Evolutionary conservation across 2,888 invertebrate genomes (phyloP).

Genomic region (Habroteleia sp.): DNA sequence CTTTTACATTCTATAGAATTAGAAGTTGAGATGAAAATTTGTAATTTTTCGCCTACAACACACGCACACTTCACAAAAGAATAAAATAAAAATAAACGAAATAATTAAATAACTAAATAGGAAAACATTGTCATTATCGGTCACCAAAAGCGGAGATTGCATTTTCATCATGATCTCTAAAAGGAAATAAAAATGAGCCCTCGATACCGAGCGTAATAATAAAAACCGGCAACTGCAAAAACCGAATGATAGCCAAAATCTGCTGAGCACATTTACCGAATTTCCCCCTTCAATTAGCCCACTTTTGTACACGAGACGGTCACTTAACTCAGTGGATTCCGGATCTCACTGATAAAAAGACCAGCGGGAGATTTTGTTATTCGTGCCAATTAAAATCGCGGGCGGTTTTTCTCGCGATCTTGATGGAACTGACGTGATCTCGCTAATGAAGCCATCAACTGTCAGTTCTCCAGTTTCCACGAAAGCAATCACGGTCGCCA

Average conservation of each 20-base stretch:
- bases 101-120: too few relatives aligned
- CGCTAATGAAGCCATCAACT: conserved; percentile 46
- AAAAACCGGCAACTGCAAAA: background rate
- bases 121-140: too few relatives aligned
- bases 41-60: too few relatives aligned
- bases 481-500: conserved; percentile 23
- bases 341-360: background rate
- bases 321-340: conserved; percentile 2
- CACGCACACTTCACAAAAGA: too few relatives aligned
- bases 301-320: conserved; percentile 8
- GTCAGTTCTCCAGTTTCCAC: conserved; percentile 25
- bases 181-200: too few relatives aligned
- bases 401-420: conserved; percentile 26
- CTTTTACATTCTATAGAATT: too few relatives aligned
- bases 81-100: too few relatives aligned
- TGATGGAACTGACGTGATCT: background rate
- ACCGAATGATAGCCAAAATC: too few relatives aligned
- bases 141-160: too few relatives aligned
- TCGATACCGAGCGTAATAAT: too few relatives aligned
- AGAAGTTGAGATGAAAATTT: too few relatives aligned
- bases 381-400: conserved; percentile 30
- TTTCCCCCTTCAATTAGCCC: conserved; percentile 1
- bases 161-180: too few relatives aligned
- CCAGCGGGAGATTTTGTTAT: conserved; percentile 20
- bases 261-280: background rate